Base-by-base conservation (phyloP, 2,797 vertebrate species). In the Pristis pectinata region DNA sequence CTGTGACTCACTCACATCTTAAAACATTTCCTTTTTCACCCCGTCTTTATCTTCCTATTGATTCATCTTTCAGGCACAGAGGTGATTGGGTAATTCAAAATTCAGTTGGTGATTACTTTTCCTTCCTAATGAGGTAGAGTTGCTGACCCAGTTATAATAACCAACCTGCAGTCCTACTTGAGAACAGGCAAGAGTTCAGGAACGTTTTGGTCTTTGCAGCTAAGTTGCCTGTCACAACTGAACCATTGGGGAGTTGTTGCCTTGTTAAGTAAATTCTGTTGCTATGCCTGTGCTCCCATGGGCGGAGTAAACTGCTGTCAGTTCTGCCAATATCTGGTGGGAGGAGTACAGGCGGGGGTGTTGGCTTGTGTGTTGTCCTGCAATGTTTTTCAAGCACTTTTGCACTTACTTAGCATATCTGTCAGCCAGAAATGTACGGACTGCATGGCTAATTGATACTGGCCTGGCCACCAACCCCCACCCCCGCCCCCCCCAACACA, bases 181-280 rank as follows among this genome's bases (percentile, higher is more conserved):
- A 64, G 15, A 64, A 87, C 87, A 91, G 87, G 85, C 56, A 89
- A 89, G 15, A 41, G 15, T 64, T 64, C 59, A 37, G 87, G 87
- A 34, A 64, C 59, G 17, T 91, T 64, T 87, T 41, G 87, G 59
- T 91, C 87, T 91, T 59, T 64, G 34, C 6, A n/a, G 59, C 59
- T 64, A 89, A 64, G 85, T 89, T 89, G 85, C 85, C 87, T 91
- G 59, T 91, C 91, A 87, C 87, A 91, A 91, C 87, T 91, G 59
- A 91, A 19, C n/a, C 34, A 91, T 41, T 64, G 34, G 85, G 56
- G 56, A 91, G n/a, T 64, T 91, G 87, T 64, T 64, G n/a, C 19
- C 59, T 5, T 64, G 19, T 64, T 87, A 34, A 87, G 56, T 56
- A 34, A 8, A 7, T 87, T 91, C 87, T 64, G 34, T n/a, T 87